These are phyloP conservation scores for Pogonomyrmex barbatus DNA, from an alignment of 1,140 invertebrate species.

Conservation along the genomic window DNA sequence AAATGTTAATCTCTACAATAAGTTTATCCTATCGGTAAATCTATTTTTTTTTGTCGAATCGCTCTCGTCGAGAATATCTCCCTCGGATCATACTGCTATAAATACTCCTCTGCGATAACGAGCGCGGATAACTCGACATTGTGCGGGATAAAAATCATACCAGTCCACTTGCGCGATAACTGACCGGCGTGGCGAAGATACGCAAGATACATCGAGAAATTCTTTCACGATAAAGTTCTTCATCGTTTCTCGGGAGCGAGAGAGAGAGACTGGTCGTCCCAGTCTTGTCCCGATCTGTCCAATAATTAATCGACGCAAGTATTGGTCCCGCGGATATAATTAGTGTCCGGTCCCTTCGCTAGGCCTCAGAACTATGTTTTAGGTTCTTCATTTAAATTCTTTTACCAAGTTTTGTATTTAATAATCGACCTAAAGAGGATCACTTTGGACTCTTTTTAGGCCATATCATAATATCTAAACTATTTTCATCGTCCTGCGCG, in stretches of 20 bases:
- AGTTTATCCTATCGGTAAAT: slow-evolving; percentile 12
- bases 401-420: slow-evolving; percentile 21
- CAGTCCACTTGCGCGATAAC: slow-evolving; percentile 66
- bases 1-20: slow-evolving; percentile 10
- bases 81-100: slow-evolving; percentile 24
- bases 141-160: slow-evolving; percentile 65
- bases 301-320: slow-evolving; percentile 66
- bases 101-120: slow-evolving; percentile 54
- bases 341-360: slow-evolving; percentile 8
- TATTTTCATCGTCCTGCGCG: slow-evolving; percentile 11
- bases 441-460: neutral
- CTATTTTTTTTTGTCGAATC: slow-evolving; percentile 26
- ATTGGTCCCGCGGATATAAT: slow-evolving; percentile 66
- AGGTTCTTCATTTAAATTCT: slow-evolving; percentile 41
- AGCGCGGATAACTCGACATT: slow-evolving; percentile 48
- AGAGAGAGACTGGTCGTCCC: slow-evolving; percentile 49
- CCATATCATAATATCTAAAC: slow-evolving; percentile 12
- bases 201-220: slow-evolving; percentile 53
- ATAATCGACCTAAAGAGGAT: neutral
- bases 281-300: slow-evolving; percentile 51
- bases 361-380: neutral
- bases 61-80: slow-evolving; percentile 6
- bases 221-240: slow-evolving; percentile 60
- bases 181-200: slow-evolving; percentile 17
- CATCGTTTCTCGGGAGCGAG: slow-evolving; percentile 2